These are phyloP conservation scores for Perca fluviatilis DNA, from an alignment of 2,113 vertebrate species.

Conservation along the genomic window DNA sequence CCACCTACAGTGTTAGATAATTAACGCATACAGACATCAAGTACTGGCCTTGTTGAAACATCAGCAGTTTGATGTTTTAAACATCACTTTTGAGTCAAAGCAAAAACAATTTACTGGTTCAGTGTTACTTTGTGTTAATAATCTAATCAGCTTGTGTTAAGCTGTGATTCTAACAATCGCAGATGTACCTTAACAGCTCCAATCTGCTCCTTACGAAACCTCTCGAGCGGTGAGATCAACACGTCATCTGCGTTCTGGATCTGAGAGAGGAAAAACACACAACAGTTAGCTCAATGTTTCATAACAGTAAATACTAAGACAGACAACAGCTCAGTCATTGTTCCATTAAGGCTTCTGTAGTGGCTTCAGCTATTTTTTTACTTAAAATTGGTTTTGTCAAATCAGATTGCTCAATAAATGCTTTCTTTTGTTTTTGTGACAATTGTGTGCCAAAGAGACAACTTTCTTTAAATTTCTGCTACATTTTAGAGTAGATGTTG, in stretches of 20 bases:
- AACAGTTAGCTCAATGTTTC: conserved; percentile 10
- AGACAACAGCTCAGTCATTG: not conserved
- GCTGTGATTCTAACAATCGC: not conserved
- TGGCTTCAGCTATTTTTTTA: not conserved
- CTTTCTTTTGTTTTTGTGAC: not conserved
- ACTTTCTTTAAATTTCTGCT: not conserved
- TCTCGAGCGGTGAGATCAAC: conserved; percentile 96
- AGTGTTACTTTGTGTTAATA: not conserved
- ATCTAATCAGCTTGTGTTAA: not conserved
- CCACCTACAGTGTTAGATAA: conserved; percentile 3
- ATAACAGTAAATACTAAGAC: conserved; percentile 9
- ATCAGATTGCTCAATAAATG: not conserved
- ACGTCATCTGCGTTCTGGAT: conserved; percentile 99
- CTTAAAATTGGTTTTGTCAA: not conserved
- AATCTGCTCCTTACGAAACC: conserved; percentile 98
- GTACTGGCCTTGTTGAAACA: not conserved
- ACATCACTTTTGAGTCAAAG: not conserved
- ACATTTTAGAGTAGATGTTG: not conserved
- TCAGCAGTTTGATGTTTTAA: not conserved
- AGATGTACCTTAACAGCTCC: conserved; percentile 95
- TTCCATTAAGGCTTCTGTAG: not conserved
- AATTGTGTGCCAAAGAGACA: not conserved
- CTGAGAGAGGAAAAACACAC: conserved; percentile 80
- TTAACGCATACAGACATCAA: not conserved
- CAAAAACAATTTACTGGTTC: not conserved